Conservation (phyloP, 1,140 invertebrate species). For the Asbolus verrucosus region DNA sequence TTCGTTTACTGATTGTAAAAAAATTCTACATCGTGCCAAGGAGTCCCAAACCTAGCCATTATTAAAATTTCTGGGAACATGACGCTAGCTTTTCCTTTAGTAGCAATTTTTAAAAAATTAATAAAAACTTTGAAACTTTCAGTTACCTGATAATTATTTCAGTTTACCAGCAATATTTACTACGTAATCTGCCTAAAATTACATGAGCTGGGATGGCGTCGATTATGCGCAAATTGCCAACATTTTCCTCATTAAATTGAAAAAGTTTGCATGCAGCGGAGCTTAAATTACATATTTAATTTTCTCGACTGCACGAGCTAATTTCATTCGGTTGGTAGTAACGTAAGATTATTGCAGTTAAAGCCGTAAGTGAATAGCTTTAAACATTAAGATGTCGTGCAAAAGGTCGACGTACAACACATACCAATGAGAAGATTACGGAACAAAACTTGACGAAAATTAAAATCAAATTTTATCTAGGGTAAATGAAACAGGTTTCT, state of each 20-base stretch:
- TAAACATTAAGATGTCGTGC: too few species aligned
- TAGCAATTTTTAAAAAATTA: too few species aligned
- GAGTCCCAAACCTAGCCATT: neutral
- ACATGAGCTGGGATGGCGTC: too few species aligned
- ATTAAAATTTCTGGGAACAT: neutral
- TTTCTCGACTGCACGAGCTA: neutral
- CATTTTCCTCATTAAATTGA: neutral
- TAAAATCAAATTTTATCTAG: slow-evolving; percentile 30
- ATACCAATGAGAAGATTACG: neutral
- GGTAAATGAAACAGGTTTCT: slow-evolving; percentile 2
- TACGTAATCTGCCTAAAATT: too few species aligned
- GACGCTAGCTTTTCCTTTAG: neutral
- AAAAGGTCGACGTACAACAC: too few species aligned
- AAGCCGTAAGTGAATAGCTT: slow-evolving; percentile 16
- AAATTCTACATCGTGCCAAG: too few species aligned
- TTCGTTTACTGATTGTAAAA: neutral
- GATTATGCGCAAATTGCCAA: too few species aligned
- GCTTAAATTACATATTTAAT: slow-evolving; percentile 10
- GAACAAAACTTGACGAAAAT: neutral
- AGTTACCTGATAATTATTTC: too few species aligned
- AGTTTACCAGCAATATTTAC: too few species aligned
- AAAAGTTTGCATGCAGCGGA: too few species aligned
- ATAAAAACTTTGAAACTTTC: too few species aligned
- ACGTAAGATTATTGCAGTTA: slow-evolving; percentile 6
- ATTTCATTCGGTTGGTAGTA: slow-evolving; percentile 9